phyloP scores from a whole-genome alignment of 2,797 vertebrate species.

The Spheniscus humboldti region DNA sequence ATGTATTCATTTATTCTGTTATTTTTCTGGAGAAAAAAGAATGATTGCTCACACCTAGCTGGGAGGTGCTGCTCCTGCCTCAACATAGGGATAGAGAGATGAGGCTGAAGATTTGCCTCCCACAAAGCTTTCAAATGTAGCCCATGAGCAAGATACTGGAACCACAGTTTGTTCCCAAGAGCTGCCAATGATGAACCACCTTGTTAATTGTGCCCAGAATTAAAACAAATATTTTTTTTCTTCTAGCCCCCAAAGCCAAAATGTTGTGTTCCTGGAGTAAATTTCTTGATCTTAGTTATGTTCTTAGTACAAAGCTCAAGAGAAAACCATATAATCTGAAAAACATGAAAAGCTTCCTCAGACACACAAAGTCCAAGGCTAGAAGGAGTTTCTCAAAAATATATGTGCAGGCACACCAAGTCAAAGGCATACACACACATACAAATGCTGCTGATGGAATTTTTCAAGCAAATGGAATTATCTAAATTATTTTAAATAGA shows the following conservation, averaged over 20 bases:
- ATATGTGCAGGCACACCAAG: neutral
- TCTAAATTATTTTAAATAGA: neutral
- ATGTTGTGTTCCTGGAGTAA: neutral
- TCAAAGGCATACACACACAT: neutral
- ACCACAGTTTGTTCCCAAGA: neutral
- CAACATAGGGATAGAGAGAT: neutral
- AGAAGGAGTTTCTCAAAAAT: neutral
- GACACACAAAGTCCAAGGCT: neutral
- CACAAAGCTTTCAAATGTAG: neutral
- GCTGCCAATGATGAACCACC: neutral
- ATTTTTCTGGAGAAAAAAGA: neutral
- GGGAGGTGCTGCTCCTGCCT: neutral
- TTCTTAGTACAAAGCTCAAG: neutral
- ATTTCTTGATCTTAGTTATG: neutral
- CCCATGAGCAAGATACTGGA: neutral
- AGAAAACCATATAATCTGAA: neutral
- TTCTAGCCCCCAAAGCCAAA: neutral
- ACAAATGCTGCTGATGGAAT: neutral
- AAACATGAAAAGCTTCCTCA: neutral
- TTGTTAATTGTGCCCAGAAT: neutral
- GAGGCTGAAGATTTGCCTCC: neutral
- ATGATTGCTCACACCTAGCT: neutral
- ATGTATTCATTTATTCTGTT: neutral
- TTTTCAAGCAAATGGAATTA: neutral
- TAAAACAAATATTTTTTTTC: neutral